phyloP scores from a whole-genome alignment of 2,797 vertebrate species.

The Esox lucius region DNA sequence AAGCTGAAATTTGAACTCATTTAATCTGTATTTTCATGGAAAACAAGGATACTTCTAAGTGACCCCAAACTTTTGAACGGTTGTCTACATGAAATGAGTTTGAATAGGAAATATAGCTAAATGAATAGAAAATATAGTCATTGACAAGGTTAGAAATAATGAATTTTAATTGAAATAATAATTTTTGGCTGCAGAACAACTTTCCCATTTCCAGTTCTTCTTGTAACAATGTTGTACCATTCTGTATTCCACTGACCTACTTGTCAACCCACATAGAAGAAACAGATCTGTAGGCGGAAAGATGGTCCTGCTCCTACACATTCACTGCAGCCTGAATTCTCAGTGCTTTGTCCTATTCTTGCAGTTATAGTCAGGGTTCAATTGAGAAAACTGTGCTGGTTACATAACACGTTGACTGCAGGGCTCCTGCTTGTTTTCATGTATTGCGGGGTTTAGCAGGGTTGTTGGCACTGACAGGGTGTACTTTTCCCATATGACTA shows the following conservation, averaged over 20 bases:
- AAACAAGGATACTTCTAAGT: no score
- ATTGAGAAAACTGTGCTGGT: conserved; percentile 57
- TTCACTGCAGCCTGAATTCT: conserved; percentile 25
- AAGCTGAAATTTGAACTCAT: no score
- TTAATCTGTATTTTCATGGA: no score
- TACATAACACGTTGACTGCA: conserved; percentile 57
- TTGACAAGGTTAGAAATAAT: no score
- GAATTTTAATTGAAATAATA: no score
- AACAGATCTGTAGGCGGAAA: background rate
- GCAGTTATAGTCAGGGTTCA: conserved; percentile 29
- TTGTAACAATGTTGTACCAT: background rate
- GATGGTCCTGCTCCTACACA: conserved; percentile 34
- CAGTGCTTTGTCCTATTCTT: conserved; percentile 18
- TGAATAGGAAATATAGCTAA: no score
- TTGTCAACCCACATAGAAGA: conserved; percentile 18
- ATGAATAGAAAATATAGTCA: no score
- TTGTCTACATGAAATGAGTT: no score
- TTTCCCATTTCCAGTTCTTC: background rate
- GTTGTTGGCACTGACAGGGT: conserved; percentile 26
- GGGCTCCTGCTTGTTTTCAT: conserved; percentile 38
- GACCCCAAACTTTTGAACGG: no score
- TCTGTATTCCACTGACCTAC: conserved; percentile 47
- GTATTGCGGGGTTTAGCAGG: conserved; percentile 29
- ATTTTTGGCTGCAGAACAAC: background rate
- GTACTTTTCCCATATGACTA: conserved; percentile 10